Evolutionary conservation across 2,888 invertebrate species (phyloP).

Genomic region (Entomobrya multifasciata): DNA sequence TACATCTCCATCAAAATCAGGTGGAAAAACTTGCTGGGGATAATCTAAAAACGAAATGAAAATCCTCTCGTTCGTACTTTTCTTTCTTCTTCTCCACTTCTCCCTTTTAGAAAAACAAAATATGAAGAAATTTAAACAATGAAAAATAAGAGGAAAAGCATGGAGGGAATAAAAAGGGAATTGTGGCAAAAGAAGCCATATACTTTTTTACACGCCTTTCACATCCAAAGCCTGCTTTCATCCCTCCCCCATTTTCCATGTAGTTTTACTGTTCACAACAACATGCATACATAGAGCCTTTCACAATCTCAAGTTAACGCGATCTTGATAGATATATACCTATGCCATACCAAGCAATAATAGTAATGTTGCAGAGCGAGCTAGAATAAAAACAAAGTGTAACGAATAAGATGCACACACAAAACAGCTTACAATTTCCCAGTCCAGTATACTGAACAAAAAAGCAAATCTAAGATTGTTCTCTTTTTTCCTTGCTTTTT

Average conservation of each 20-base stretch:
- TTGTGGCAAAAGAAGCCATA: conserved; percentile 10
- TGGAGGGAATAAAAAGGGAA: conserved; percentile 8
- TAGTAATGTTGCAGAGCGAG: not conserved
- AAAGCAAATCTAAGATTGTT: conserved; percentile 27
- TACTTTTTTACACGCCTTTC: conserved; percentile 58
- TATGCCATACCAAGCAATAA: not conserved
- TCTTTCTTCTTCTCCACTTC: not conserved
- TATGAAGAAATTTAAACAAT: conserved; percentile 32
- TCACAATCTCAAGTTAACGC: not conserved
- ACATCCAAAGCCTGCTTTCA: conserved; percentile 53
- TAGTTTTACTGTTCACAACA: no score
- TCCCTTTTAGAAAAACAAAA: not conserved
- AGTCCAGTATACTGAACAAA: conserved; percentile 18
- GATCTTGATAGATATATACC: conserved; percentile 4
- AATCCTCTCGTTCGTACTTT: not conserved
- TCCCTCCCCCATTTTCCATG: conserved; percentile 25
- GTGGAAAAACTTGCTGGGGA: conserved; percentile 53
- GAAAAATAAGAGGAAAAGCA: conserved; percentile 7
- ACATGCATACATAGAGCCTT: no score
- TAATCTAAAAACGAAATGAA: conserved; percentile 58
- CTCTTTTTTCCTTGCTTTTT: conserved; percentile 33
- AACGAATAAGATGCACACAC: conserved; percentile 35
- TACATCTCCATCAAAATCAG: conserved; percentile 70
- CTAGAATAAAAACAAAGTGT: conserved; percentile 55
- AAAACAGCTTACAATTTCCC: conserved; percentile 30